Conservation (phyloP, 2,888 invertebrate species). For the Mallateleia sp. region DNA sequence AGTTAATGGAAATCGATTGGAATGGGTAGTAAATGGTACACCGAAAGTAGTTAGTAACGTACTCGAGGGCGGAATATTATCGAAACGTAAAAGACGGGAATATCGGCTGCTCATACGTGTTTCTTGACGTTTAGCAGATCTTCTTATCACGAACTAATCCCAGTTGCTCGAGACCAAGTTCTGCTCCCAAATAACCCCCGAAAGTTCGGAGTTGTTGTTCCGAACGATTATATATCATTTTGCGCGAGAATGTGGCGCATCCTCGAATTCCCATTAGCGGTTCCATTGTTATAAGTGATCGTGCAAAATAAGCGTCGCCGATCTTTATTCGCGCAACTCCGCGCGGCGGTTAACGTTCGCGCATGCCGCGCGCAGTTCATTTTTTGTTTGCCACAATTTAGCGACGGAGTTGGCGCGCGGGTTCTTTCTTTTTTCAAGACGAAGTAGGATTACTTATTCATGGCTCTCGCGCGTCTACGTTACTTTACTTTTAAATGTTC, state of each 20-base stretch:
- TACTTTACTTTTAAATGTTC: conserved; percentile 61
- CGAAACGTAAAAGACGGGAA: conserved; percentile 45
- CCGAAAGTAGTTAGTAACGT: conserved; percentile 44
- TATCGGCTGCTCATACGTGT: conserved; percentile 58
- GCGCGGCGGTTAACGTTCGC: conserved; percentile 14
- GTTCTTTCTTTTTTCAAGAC: conserved; percentile 10
- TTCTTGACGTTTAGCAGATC: conserved; percentile 66
- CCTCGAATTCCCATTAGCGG: conserved; percentile 26
- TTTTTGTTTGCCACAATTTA: conserved; percentile 17
- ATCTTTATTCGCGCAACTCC: background rate
- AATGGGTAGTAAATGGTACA: conserved; percentile 27
- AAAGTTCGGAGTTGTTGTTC: conserved; percentile 47
- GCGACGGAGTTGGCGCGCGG: conserved; percentile 18
- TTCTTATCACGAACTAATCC: conserved; percentile 63
- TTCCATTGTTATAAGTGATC: conserved; percentile 25
- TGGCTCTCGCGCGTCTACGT: conserved; percentile 36
- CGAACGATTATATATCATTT: conserved; percentile 56
- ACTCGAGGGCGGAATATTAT: conserved; percentile 47
- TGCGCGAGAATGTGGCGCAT: conserved; percentile 5
- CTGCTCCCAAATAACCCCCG: conserved; percentile 26
- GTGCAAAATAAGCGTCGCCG: background rate
- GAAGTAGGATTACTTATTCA: conserved; percentile 59
- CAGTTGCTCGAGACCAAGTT: conserved; percentile 40
- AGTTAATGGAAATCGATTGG: conserved; percentile 53
- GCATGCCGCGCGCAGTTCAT: background rate